Conservation (phyloP, 2,797 vertebrate species). For the Phalloptychus januarius region DNA sequence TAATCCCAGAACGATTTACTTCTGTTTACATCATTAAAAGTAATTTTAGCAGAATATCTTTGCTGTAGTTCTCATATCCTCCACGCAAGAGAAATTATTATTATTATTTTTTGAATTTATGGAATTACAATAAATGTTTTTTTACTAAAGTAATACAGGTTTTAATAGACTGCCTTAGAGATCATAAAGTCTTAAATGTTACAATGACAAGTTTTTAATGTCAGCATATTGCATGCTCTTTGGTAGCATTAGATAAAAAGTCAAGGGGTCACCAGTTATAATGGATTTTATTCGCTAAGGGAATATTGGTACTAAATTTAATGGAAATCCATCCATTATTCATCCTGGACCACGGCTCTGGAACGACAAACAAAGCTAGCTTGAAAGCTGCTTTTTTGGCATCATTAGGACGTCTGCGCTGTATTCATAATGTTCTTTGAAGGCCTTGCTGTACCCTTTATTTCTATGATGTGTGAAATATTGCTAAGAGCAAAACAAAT, state of each 20-base stretch:
- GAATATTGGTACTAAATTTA: not conserved
- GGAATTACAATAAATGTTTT: not conserved
- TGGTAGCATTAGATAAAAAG: not conserved
- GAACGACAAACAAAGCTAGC: not conserved
- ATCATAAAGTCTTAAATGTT: not conserved
- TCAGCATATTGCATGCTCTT: not conserved
- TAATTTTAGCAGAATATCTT: not conserved
- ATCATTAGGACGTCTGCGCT: not conserved
- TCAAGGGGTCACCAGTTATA: not conserved
- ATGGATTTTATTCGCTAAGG: not conserved
- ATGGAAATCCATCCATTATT: conserved; percentile 10
- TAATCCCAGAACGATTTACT: not conserved
- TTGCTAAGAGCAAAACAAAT: conserved; percentile 14
- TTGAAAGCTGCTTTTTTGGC: not conserved
- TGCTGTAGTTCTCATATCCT: not conserved
- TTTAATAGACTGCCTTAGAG: not conserved
- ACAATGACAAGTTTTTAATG: not conserved
- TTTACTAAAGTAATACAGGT: too few relatives aligned
- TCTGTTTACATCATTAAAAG: not conserved
- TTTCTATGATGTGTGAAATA: not conserved
- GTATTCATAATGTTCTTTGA: not conserved
- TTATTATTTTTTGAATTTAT: too few relatives aligned
- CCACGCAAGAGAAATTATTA: not conserved
- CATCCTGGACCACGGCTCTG: not conserved
- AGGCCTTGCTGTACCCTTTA: not conserved